Percentiles rank a stretch among this genome's conserved stretches.
phyloP scores from a whole-genome alignment of 1,140 invertebrate genomes.

The Aphelinus atriplicis region DNA sequence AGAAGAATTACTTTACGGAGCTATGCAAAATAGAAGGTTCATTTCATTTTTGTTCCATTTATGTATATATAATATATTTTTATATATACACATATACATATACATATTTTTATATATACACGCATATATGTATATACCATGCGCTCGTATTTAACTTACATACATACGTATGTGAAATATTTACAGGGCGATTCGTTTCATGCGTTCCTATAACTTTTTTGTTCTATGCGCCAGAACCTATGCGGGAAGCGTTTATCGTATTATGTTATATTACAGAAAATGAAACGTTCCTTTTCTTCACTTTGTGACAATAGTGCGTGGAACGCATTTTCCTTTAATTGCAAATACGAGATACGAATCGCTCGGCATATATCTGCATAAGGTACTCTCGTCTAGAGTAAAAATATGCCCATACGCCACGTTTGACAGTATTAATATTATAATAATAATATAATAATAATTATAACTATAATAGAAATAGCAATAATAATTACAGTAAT shows the following conservation, averaged over 20 bases:
- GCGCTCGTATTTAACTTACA: slow-evolving; percentile 32
- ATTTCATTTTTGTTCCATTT: slow-evolving; percentile 58
- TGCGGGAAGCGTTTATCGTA: slow-evolving; percentile 6
- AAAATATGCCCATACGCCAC: slow-evolving; percentile 60
- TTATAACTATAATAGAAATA: slow-evolving; percentile 39
- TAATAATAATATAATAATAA: slow-evolving; percentile 50
- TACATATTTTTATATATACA: slow-evolving; percentile 43
- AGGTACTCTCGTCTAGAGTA: slow-evolving; percentile 63
- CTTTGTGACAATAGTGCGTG: slow-evolving; percentile 1
- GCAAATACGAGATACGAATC: slow-evolving; percentile 36
- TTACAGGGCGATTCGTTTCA: slow-evolving; percentile 36
- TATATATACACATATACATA: slow-evolving; percentile 56
- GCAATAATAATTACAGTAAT: slow-evolving; percentile 43
- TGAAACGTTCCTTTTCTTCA: background rate
- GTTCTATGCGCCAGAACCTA: slow-evolving; percentile 16
- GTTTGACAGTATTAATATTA: slow-evolving; percentile 47
- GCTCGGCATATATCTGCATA: slow-evolving; percentile 41
- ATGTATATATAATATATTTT: slow-evolving; percentile 56
- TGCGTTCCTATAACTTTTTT: slow-evolving; percentile 29
- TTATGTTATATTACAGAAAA: slow-evolving; percentile 30
- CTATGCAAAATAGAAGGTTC: slow-evolving; percentile 66
- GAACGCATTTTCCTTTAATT: slow-evolving; percentile 26
- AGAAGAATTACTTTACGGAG: slow-evolving; percentile 59
- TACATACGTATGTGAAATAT: slow-evolving; percentile 39
- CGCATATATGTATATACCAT: slow-evolving; percentile 49